Conservation (phyloP, 2,113 vertebrate genomes). For the Cryptomyrus ogoouensis region DNA sequence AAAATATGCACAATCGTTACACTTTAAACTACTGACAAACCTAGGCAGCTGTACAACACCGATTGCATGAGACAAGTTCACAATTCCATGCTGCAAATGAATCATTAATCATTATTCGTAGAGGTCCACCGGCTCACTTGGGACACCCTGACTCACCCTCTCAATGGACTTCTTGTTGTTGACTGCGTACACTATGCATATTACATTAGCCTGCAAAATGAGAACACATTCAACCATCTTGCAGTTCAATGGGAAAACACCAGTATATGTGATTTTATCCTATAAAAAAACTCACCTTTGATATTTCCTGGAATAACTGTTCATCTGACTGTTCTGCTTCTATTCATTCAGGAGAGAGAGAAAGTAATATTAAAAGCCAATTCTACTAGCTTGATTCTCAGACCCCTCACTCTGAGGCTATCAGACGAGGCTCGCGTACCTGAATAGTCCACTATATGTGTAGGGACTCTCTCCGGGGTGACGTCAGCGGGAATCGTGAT, state of each 20-base stretch:
- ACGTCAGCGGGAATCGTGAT: conserved; percentile 98
- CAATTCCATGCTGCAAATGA: background rate
- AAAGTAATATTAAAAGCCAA: background rate
- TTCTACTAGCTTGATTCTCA: background rate
- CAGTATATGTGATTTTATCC: background rate
- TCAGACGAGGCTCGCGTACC: conserved; percentile 54
- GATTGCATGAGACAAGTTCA: background rate
- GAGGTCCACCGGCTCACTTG: background rate
- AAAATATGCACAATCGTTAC: background rate
- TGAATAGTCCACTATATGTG: conserved; percentile 97
- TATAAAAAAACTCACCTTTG: conserved; percentile 66
- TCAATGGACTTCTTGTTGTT: conserved; percentile 98
- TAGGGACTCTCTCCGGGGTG: conserved; percentile 94
- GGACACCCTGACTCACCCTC: conserved; percentile 67
- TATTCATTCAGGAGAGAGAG: conserved; percentile 43
- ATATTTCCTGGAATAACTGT: conserved; percentile 92
- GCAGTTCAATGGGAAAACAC: background rate
- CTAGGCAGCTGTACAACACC: too few species aligned
- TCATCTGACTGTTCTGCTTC: conserved; percentile 95
- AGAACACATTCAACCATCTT: conserved; percentile 25
- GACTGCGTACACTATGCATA: conserved; percentile 97
- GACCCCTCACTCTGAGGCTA: background rate
- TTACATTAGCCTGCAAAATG: conserved; percentile 88
- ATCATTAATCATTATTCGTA: background rate
- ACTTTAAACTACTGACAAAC: background rate